Evolutionary conservation across 2,888 invertebrate genomes (phyloP).

Genomic region (Chymomyza amoena): DNA sequence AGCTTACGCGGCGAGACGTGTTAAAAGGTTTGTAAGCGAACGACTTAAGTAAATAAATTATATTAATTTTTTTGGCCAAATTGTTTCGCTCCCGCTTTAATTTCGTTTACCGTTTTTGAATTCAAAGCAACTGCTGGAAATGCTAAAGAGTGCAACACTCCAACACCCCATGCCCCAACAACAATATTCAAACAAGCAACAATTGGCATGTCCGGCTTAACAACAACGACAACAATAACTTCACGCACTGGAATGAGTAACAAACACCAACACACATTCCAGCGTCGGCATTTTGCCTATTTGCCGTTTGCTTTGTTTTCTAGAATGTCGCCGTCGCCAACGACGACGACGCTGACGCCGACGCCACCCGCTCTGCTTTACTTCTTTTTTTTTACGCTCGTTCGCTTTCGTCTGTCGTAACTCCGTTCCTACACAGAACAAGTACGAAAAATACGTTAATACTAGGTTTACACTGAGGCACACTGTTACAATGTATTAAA

Average conservation of each 20-base stretch:
- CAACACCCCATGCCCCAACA: conserved; percentile 14
- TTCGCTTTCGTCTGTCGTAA: conserved; percentile 14
- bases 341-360: background rate
- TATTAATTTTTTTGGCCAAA: too few relatives aligned
- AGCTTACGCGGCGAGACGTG: too few relatives aligned
- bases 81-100: background rate
- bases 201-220: conserved; percentile 66
- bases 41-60: too few relatives aligned
- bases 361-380: conserved; percentile 27
- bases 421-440: background rate
- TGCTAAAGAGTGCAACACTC: conserved; percentile 29
- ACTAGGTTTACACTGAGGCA: too few relatives aligned
- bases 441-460: conserved; percentile 19
- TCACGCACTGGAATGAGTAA: background rate
- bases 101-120: too few relatives aligned
- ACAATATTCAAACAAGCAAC: conserved; percentile 26
- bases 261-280: conserved; percentile 38
- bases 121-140: background rate
- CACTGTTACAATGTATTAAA: too few relatives aligned
- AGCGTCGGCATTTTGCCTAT: conserved; percentile 46
- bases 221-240: conserved; percentile 1
- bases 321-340: background rate
- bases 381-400: conserved; percentile 24
- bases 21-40: conserved; percentile 37
- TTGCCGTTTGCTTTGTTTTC: conserved; percentile 4